phyloP scores from a whole-genome alignment of 1,140 invertebrate genomes.

The Aricia agestis region DNA sequence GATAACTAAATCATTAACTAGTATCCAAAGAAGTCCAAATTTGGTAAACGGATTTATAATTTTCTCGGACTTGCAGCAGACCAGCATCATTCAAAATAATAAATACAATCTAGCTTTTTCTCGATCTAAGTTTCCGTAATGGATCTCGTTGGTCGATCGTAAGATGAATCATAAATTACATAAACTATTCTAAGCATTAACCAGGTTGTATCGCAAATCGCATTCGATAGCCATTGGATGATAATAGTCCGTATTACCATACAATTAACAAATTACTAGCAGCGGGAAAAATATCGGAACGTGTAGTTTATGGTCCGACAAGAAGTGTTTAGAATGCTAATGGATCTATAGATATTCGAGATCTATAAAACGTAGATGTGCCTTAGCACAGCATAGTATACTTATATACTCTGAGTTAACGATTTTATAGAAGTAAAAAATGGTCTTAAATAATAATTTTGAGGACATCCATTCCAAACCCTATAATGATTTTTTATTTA shows the following conservation, averaged over 20 bases:
- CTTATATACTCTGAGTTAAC: too few species aligned
- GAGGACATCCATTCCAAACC: too few species aligned
- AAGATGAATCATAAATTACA: neutral
- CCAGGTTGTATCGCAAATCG: neutral
- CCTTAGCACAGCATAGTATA: too few species aligned
- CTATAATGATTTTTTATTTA: too few species aligned
- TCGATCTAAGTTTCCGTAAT: neutral
- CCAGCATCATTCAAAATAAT: too few species aligned
- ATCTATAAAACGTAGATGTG: constrained; percentile 29
- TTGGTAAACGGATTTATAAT: too few species aligned
- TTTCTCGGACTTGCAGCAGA: too few species aligned
- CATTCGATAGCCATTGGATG: constrained; percentile 29
- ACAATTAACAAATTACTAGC: constrained; percentile 48
- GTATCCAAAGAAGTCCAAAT: too few species aligned
- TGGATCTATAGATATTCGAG: constrained; percentile 48
- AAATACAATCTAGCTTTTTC: neutral
- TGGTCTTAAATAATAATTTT: too few species aligned
- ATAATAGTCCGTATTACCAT: constrained; percentile 32
- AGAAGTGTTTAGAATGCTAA: constrained; percentile 55
- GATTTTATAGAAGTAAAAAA: too few species aligned
- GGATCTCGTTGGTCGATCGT: neutral
- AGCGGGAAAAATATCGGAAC: constrained; percentile 42
- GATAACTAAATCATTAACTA: too few species aligned
- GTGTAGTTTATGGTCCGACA: constrained; percentile 37
- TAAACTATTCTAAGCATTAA: neutral